phyloP scores from a whole-genome alignment of 2,113 vertebrate species.

The Aspidoscelis tigris region DNA sequence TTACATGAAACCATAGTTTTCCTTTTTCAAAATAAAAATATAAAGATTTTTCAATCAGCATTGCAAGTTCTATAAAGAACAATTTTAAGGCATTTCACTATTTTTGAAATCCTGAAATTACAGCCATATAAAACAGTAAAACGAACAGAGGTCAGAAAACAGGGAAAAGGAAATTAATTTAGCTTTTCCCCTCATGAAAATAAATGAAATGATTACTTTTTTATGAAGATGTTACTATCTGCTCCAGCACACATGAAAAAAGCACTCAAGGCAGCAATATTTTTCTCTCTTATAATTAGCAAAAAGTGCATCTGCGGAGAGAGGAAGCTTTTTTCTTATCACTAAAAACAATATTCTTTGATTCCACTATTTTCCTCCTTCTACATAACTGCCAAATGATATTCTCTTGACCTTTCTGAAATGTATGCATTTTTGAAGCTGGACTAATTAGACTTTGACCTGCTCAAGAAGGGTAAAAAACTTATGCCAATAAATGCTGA shows the following conservation, averaged over 20 bases:
- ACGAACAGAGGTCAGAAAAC: slow-evolving; percentile 53
- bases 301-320: slow-evolving; percentile 68
- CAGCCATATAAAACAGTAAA: slow-evolving; percentile 61
- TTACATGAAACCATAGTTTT: slow-evolving; percentile 54
- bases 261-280: slow-evolving; percentile 56
- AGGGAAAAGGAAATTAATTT: slow-evolving; percentile 55
- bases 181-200: slow-evolving; percentile 26
- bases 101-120: slow-evolving; percentile 54
- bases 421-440: slow-evolving; percentile 57
- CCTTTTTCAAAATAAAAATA: slow-evolving; percentile 41
- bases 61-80: slow-evolving; percentile 49
- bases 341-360: slow-evolving; percentile 70
- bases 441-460: slow-evolving; percentile 67
- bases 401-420: slow-evolving; percentile 67
- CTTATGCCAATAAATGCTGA: slow-evolving; percentile 55
- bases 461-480: slow-evolving; percentile 31
- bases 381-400: slow-evolving; percentile 64
- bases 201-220: slow-evolving; percentile 63
- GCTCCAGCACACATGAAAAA: slow-evolving; percentile 64
- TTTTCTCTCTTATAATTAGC: slow-evolving; percentile 63
- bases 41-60: slow-evolving; percentile 47
- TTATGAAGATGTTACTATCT: slow-evolving; percentile 64
- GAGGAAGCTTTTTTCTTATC: slow-evolving; percentile 69
- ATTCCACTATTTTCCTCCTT: slow-evolving; percentile 48
- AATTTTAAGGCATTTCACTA: slow-evolving; percentile 56